Evolutionary conservation across 2,113 vertebrate species (phyloP).

Genomic region (Gasterosteus nipponicus): DNA sequence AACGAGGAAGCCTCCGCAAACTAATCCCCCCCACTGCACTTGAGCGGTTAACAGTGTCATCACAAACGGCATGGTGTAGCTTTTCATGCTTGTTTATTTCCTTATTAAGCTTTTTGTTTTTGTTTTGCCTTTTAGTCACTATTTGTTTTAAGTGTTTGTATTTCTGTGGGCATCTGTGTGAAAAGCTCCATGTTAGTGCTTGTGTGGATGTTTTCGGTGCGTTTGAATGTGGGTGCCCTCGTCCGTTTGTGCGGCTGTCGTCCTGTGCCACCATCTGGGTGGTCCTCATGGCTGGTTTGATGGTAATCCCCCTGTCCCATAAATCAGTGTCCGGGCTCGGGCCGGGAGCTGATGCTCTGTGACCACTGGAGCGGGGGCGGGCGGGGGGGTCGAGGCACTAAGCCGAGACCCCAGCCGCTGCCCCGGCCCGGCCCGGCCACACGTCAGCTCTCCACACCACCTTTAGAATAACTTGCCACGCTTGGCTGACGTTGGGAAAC

Average conservation of each 20-base stretch:
- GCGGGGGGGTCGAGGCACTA: constrained; percentile 68
- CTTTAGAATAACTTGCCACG: constrained; percentile 75
- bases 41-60: constrained; percentile 42
- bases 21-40: constrained; percentile 44
- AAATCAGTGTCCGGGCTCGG: constrained; percentile 78
- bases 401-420: constrained; percentile 66
- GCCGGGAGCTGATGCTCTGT: constrained; percentile 73
- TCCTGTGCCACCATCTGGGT: constrained; percentile 76
- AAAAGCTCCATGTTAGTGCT: constrained; percentile 6
- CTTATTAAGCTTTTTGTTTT: constrained; percentile 11
- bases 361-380: constrained; percentile 66
- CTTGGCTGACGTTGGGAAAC: constrained; percentile 58
- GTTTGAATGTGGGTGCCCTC: constrained; percentile 37
- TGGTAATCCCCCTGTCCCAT: constrained; percentile 80
- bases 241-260: constrained; percentile 51
- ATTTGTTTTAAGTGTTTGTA: background rate
- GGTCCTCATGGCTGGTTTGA: constrained; percentile 80
- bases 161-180: constrained; percentile 6
- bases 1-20: constrained; percentile 41
- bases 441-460: constrained; percentile 77
- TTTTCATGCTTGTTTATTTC: constrained; percentile 26
- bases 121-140: background rate
- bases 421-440: constrained; percentile 65
- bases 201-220: constrained; percentile 19
- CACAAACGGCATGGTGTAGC: constrained; percentile 15